Percentiles rank a stretch among this genome's conserved stretches.
Conservation (phyloP, 2,888 invertebrate species). For the Megastigmus dorsalis region DNA sequence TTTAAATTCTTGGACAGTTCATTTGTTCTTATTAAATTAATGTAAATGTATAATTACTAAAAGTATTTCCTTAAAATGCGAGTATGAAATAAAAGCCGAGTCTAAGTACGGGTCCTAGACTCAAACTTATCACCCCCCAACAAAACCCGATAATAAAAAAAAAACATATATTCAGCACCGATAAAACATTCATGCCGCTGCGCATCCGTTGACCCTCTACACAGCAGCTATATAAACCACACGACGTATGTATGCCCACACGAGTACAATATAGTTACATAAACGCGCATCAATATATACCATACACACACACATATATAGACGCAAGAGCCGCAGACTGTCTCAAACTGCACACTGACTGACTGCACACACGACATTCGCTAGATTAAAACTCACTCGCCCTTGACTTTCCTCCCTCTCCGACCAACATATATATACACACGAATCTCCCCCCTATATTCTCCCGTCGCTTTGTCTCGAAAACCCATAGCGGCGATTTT, state of each 20-base stretch:
- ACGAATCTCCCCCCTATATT: background rate
- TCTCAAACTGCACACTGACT: too few relatives aligned
- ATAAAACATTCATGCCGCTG: background rate
- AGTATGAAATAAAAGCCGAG: too few relatives aligned
- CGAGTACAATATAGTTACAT: background rate
- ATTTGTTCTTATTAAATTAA: too few relatives aligned
- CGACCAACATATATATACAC: too few relatives aligned
- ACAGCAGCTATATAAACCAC: background rate
- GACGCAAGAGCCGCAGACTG: background rate
- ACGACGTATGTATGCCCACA: background rate
- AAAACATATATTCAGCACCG: conserved; percentile 4
- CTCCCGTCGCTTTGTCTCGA: background rate
- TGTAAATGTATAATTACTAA: too few relatives aligned
- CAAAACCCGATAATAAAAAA: too few relatives aligned
- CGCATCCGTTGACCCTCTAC: background rate
- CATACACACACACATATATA: background rate
- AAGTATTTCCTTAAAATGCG: too few relatives aligned
- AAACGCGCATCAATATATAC: background rate
- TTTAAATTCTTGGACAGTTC: too few relatives aligned
- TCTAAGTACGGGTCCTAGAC: too few relatives aligned
- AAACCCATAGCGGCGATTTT: conserved; percentile 17
- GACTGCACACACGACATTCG: conserved; percentile 8
- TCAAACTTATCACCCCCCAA: too few relatives aligned
- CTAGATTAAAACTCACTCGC: conserved; percentile 36
- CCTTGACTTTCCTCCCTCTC: conserved; percentile 33